Evolutionary conservation across 2,113 vertebrate species (phyloP), one percentile per base, ranked within the genome.

Genomic region (Hippopotamus amphibius): DNA sequence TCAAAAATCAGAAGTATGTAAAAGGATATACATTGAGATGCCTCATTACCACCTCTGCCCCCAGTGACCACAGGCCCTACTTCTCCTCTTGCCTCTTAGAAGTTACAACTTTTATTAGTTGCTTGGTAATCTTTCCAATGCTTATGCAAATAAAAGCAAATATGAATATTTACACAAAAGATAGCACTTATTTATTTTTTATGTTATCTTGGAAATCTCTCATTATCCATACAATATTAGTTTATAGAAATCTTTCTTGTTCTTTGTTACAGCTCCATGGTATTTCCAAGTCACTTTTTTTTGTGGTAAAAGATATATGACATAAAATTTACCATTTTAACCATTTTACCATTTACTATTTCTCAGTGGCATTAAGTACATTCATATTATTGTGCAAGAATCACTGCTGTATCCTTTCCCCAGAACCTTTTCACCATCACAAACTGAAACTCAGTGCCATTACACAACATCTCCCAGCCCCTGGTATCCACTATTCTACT

Each of bases 121-220:
- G 63, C 63, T 84, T 77, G 6, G 79, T 88, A 43, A 65, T 92
- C 53, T 19, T 92, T 76, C n/a, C 14, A 82, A 14, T 37, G 17
- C 76, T 82, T 87, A 81, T 65, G 37, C 74, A 81, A 87, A 71
- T 46, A 46, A 79, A 79, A 90, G 50, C n/a, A 95, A 63, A 63
- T 63, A 17, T 15, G 41, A 84, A 83, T 88, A 92, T n/a, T 92
- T 95, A 95, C 24, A 88, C 55, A 84, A 88, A 88, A 88, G 59
- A 91, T 28, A 79, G 53, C 41, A 81, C 26, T 43, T 53, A 55
- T 63, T 53, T 82, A 55, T 71, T 55, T 82, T 93, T 83, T 72
- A 76, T 16, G 82, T 68, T 83, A 41, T 41, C 19, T 57, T 74
- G 43, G 48, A 72, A 81, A 90, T 90, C 80, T 65, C 46, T 65